Evolutionary conservation across 2,888 invertebrate species (phyloP).

Genomic region (Calliscelio sp.): DNA sequence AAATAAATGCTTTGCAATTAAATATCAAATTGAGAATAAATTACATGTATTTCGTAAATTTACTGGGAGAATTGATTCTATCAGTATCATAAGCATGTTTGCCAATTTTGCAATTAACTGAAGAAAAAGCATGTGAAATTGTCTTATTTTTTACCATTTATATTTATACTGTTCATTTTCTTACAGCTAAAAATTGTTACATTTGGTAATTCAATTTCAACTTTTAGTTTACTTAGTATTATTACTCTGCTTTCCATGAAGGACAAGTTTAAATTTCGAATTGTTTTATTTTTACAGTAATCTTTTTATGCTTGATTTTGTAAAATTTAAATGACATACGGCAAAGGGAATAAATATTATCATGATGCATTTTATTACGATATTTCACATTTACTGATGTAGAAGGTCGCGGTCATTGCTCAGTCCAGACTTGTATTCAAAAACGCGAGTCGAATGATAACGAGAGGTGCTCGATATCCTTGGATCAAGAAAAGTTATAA

Average conservation of each 20-base stretch:
- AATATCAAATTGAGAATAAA: conserved; percentile 2
- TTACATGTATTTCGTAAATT: conserved; percentile 14
- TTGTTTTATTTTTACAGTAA: not conserved
- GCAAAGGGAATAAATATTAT: conserved; percentile 15
- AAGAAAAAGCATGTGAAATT: not conserved
- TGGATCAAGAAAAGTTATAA: conserved; percentile 62
- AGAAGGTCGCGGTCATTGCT: conserved; percentile 69
- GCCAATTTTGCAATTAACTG: not conserved
- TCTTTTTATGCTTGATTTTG: conserved; percentile 26
- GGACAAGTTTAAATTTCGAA: too few species aligned
- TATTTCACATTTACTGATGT: conserved; percentile 39
- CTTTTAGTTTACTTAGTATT: too few species aligned
- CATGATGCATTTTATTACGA: conserved; percentile 37
- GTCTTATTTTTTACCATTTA: too few species aligned
- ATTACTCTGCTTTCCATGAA: too few species aligned
- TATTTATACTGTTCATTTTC: too few species aligned
- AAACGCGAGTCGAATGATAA: conserved; percentile 65
- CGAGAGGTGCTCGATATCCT: conserved; percentile 61
- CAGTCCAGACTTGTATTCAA: conserved; percentile 62
- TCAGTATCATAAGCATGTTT: not conserved
- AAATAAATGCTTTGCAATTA: conserved; percentile 12
- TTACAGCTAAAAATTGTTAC: too few species aligned
- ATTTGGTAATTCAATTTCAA: too few species aligned
- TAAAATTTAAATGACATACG: conserved; percentile 7
- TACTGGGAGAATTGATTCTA: not conserved